Evolutionary conservation across 2,888 invertebrate species (phyloP).

Genomic region (Automeris io): DNA sequence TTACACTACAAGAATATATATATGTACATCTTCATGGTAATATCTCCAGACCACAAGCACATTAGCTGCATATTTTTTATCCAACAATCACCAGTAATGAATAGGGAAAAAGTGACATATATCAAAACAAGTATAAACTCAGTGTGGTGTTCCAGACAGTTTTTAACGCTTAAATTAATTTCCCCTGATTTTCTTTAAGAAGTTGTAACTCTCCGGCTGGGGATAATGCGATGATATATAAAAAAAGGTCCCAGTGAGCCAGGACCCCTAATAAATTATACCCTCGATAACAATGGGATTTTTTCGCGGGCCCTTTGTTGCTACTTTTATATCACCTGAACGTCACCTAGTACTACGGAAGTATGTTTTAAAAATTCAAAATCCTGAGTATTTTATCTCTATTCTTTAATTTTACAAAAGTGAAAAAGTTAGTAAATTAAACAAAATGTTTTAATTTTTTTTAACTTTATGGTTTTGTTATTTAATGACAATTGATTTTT

Average conservation of each 20-base stretch:
- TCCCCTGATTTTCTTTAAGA: conserved; percentile 75
- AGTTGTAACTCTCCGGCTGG: conserved; percentile 75
- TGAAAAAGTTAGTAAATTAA: background rate
- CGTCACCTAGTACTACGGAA: conserved; percentile 4
- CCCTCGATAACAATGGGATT: conserved; percentile 78
- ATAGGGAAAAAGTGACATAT: conserved; percentile 43
- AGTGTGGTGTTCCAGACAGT: conserved; percentile 63
- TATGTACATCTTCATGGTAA: too few relatives aligned
- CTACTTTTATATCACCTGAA: conserved; percentile 75
- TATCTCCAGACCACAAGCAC: too few relatives aligned
- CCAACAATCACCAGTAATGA: conserved; percentile 10
- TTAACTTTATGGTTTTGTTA: too few relatives aligned
- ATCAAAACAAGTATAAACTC: conserved; percentile 63
- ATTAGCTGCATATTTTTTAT: background rate
- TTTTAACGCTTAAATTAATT: conserved; percentile 74
- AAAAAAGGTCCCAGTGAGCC: conserved; percentile 74
- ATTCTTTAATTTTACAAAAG: background rate
- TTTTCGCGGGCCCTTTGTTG: conserved; percentile 72
- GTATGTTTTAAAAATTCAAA: conserved; percentile 1
- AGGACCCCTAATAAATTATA: conserved; percentile 74
- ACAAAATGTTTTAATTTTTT: too few relatives aligned
- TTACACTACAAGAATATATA: too few relatives aligned
- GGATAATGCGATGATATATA: conserved; percentile 78
- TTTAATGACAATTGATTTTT: too few relatives aligned
- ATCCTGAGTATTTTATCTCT: background rate